Evolutionary conservation across 2,797 vertebrate species (phyloP), one percentile per base, ranked within the genome.

Genomic region (Acropternis orthonyx): DNA sequence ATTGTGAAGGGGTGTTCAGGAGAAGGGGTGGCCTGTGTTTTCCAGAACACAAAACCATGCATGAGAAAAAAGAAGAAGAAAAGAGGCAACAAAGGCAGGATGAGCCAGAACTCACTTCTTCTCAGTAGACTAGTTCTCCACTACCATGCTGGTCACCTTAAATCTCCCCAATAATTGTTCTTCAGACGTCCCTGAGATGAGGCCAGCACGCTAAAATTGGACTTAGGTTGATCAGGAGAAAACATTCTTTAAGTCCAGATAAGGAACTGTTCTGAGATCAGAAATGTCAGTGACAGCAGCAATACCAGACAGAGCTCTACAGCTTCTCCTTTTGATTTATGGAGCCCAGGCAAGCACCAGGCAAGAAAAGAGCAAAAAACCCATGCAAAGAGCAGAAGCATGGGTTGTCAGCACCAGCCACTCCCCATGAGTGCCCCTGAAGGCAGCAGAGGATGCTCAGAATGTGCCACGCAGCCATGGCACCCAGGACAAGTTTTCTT

Each of bases 381-480:
- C 32, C 55, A 56, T 34, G 21, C 22, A 34, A 34, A 69, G 30
- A 14, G 22, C 10, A 75, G 49, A 36, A 74, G 10, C 2, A 15
- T 2, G 9, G 22, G 3, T 14, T 69, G 23, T 46, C 58, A 84
- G 21, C 37, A 24, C 9, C 28, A 74, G 18, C 12, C 28, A 8
- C 34, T 48, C 32, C 28, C 62, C 20, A 9, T 0, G 0, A 30
- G 14, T 14, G 15, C 4, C 8, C 13, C 9, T 23, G 43, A 34
- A 34, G 37, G 28, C 44, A 59, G 19, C 3, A 2, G 6, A n/a
- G 30, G 30, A 61, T 73, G 22, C 28, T 27, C 3, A 3, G 0
- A 1, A 32, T 16, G 6, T 20, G 15, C 21, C 22, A 56, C 1
- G 1, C 10, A 32, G 15, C 28, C 1, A 0, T 1, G 0, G 20